Percentiles rank a stretch among this genome's conserved stretches.
phyloP scores from a whole-genome alignment of 2,888 invertebrate genomes.

The Chrysolina americana region DNA sequence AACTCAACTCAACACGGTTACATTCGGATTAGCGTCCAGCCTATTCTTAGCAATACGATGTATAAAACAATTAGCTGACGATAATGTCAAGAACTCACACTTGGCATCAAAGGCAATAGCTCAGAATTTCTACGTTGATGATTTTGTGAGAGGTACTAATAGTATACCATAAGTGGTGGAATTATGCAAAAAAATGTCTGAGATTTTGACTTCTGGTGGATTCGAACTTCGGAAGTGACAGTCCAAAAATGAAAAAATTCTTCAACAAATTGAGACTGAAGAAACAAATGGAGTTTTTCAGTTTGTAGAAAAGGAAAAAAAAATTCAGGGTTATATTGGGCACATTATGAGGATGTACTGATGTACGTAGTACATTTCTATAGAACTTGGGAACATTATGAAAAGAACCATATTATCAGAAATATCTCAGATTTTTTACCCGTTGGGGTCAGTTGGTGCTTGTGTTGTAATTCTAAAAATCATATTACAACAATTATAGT shows the following conservation, averaged over 20 bases:
- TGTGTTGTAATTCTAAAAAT: no score
- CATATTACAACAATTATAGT: no score
- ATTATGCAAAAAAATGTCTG: neutral
- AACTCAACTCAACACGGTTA: slow-evolving; percentile 46
- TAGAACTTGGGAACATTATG: no score
- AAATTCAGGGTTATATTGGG: slow-evolving; percentile 7
- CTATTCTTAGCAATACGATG: slow-evolving; percentile 53
- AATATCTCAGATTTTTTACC: no score
- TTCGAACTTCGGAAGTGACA: neutral
- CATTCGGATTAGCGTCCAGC: no score
- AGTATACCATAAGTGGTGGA: neutral
- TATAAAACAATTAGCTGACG: neutral
- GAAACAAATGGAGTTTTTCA: neutral
- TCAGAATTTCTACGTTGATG: slow-evolving; percentile 52
- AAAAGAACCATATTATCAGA: no score
- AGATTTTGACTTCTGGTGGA: neutral
- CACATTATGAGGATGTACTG: no score
- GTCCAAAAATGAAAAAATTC: no score
- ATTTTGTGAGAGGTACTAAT: slow-evolving; percentile 23
- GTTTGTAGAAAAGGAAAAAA: slow-evolving; percentile 13
- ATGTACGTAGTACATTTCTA: no score
- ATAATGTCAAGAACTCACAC: neutral
- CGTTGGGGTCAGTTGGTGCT: no score
- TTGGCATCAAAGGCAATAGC: no score
- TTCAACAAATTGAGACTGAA: no score